Conservation (phyloP, 92 coral and sea anemone genomes). For the Porites cylindrica region DNA sequence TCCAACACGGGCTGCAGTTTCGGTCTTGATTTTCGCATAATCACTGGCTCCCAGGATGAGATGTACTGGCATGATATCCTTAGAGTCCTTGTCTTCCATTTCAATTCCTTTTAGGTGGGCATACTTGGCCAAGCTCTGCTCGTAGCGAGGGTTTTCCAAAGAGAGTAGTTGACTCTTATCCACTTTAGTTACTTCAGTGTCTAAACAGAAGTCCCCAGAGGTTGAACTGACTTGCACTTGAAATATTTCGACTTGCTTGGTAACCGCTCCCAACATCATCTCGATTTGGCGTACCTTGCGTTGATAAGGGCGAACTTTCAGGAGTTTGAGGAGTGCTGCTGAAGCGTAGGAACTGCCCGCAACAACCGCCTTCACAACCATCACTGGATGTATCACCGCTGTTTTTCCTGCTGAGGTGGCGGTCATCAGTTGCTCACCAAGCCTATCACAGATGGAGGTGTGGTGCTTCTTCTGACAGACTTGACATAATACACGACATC, state of each 20-base stretch:
- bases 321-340: no score
- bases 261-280: neutral
- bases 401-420: no score
- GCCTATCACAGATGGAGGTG: no score
- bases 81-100: conserved; percentile 25
- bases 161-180: conserved; percentile 24
- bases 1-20: conserved; percentile 26
- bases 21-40: conserved; percentile 15
- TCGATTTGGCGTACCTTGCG: neutral
- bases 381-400: no score
- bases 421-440: no score
- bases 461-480: no score
- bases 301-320: no score
- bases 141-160: conserved; percentile 17
- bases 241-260: conserved; percentile 23
- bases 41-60: conserved; percentile 40
- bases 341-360: no score
- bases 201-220: conserved; percentile 20
- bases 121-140: conserved; percentile 29
- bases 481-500: no score
- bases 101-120: conserved; percentile 11
- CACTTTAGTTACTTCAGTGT: conserved; percentile 30
- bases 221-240: conserved; percentile 30
- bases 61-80: conserved; percentile 28
- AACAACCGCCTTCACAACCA: no score